These are phyloP conservation scores for Sphenopsis melanotis DNA, from an alignment of 2,797 vertebrate species.

Conservation along the genomic window DNA sequence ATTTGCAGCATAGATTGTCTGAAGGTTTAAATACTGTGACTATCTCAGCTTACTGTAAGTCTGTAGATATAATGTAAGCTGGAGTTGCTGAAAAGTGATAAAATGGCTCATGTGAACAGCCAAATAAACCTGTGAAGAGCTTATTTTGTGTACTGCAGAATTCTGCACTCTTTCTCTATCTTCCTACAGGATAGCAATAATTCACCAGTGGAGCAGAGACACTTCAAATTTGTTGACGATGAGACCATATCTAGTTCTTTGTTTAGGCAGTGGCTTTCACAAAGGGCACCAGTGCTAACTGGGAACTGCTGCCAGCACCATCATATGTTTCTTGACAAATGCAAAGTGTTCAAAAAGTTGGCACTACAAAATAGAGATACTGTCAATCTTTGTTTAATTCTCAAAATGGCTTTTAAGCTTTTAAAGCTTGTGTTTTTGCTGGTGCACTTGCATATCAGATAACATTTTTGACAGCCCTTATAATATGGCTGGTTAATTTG, in stretches of 20 bases:
- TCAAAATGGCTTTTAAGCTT: neutral
- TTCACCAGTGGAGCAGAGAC: neutral
- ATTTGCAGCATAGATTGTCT: slow-evolving; percentile 36
- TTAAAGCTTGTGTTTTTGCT: slow-evolving; percentile 21
- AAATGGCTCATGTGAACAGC: neutral
- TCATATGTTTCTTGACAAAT: slow-evolving; percentile 58
- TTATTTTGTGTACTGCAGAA: neutral
- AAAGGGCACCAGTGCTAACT: neutral
- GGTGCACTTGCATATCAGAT: neutral
- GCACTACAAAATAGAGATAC: slow-evolving; percentile 31
- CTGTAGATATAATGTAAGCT: slow-evolving; percentile 26
- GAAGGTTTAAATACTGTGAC: slow-evolving; percentile 54
- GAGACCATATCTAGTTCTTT: slow-evolving; percentile 2
- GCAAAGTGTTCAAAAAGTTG: slow-evolving; percentile 44
- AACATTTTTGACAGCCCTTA: neutral
- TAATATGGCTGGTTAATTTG: neutral
- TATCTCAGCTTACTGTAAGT: slow-evolving; percentile 50
- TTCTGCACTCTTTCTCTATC: neutral
- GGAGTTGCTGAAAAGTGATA: slow-evolving; percentile 36
- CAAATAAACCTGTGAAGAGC: neutral
- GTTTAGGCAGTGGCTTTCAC: neutral
- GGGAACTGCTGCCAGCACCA: slow-evolving; percentile 1
- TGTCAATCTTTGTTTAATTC: slow-evolving; percentile 43
- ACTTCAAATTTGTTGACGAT: neutral
- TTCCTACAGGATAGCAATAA: neutral